These are phyloP conservation scores for Drosophila arizonae DNA, from an alignment of 1,140 invertebrate species.

Conservation along the genomic window DNA sequence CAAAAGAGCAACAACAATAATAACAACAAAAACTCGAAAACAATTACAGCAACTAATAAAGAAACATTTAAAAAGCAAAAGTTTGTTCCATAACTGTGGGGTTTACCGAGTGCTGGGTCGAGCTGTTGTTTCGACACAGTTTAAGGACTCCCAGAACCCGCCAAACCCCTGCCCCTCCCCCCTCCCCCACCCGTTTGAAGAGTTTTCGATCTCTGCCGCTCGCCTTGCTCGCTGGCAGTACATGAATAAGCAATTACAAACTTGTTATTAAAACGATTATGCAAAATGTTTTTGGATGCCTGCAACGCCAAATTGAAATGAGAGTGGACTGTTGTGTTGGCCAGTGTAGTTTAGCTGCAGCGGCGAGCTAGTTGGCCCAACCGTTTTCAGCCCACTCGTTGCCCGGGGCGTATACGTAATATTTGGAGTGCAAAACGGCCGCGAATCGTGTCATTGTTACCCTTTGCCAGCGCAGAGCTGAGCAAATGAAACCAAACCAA, in stretches of 20 bases:
- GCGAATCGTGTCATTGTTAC: slow-evolving; percentile 3
- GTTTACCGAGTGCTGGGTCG: not conserved
- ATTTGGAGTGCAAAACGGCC: not conserved
- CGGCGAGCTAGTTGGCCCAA: not conserved
- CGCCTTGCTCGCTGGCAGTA: slow-evolving; percentile 50
- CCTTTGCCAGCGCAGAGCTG: not conserved
- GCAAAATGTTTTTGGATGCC: slow-evolving; percentile 53
- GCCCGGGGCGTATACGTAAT: slow-evolving; percentile 4
- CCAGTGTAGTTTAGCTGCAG: slow-evolving; percentile 10
- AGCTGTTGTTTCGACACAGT: slow-evolving; percentile 6
- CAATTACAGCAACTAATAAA: slow-evolving; percentile 80
- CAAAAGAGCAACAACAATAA: slow-evolving; percentile 41
- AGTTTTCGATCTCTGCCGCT: slow-evolving; percentile 36
- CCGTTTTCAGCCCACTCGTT: slow-evolving; percentile 48
- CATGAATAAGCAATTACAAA: slow-evolving; percentile 82
- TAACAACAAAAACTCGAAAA: slow-evolving; percentile 60
- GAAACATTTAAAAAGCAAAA: slow-evolving; percentile 82
- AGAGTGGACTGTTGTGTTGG: slow-evolving; percentile 45
- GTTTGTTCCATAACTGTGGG: slow-evolving; percentile 55
- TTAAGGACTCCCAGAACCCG: not conserved
- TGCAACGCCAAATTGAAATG: slow-evolving; percentile 50
- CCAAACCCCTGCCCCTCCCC: no score
- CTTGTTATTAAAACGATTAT: slow-evolving; percentile 81
- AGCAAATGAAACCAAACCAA: slow-evolving; percentile 29
- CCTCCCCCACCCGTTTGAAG: not conserved